Evolutionary conservation across 2,888 invertebrate genomes (phyloP).

Genomic region (Rhamphomyia laevipes): DNA sequence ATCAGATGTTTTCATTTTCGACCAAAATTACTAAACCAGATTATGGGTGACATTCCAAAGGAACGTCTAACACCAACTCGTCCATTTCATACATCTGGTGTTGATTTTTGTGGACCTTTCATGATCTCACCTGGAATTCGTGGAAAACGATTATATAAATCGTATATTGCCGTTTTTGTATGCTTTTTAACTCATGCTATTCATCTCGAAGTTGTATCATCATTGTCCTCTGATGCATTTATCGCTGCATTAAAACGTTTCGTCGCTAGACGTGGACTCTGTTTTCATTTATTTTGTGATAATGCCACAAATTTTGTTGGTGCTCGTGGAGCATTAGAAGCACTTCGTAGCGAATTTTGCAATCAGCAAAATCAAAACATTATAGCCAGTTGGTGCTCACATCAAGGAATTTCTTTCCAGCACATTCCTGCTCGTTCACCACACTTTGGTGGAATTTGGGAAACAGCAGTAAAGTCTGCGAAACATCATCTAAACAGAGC

Average conservation of each 20-base stretch:
- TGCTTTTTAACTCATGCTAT: conserved; percentile 5
- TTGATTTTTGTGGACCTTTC: conserved; percentile 15
- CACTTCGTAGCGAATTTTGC: neutral
- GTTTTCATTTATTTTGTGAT: conserved; percentile 7
- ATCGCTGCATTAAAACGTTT: conserved; percentile 14
- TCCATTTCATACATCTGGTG: conserved; percentile 10
- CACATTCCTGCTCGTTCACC: too few species aligned
- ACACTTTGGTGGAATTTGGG: neutral
- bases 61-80: conserved; percentile 1
- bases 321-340: conserved; percentile 4
- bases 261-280: conserved; percentile 5
- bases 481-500: neutral
- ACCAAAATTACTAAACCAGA: conserved; percentile 3
- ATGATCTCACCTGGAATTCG: conserved; percentile 6
- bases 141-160: conserved; percentile 2
- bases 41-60: conserved; percentile 14
- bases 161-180: conserved; percentile 9
- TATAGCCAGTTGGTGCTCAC: neutral
- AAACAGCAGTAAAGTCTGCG: neutral
- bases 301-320: conserved; percentile 13
- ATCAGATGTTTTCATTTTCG: neutral
- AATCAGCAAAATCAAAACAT: conserved; percentile 1
- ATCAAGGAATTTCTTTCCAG: neutral
- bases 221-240: conserved; percentile 13
- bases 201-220: conserved; percentile 7